Evolutionary conservation across 2,113 vertebrate genomes (phyloP), one percentile per base, ranked within the genome.

Genomic region (Struthio camelus): DNA sequence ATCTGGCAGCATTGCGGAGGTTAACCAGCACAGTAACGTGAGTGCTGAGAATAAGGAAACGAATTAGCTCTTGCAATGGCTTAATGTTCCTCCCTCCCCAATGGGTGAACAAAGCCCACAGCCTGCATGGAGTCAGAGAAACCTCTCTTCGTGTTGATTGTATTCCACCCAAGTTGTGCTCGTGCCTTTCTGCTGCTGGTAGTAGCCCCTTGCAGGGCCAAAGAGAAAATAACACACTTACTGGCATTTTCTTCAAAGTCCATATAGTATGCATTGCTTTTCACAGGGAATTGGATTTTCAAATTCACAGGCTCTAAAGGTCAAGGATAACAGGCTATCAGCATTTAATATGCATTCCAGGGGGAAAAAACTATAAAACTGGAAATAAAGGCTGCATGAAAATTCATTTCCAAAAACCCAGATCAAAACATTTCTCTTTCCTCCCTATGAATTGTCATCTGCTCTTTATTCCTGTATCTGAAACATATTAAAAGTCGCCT

Each of bases 271-370:
- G 89, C 91, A 78, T 94, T 87, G 61, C 78, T 96, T 93, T 97
- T 97, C 96, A 93, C 42, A 16, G 80, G 89, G 95, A 97, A 98
- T 92, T 97, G 94, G 95, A 97, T 97, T 98, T 97, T 97, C 96
- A 94, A 85, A 96, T 91, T 95, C 93, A 84, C 71, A 80, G 46
- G 78, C 77, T 94, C 85, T 87, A 97, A 97, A 97, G 95, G 95
- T 95, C 89, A 85, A 88, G 95, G 96, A 97, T 97, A 98, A 98
- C 93, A 96, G 94, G 95, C 97, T 98, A 97, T 97, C 72, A 93
- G 78, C 64, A 5, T 92, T 97, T 96, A 96, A 97, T 97, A 85
- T 80, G 95, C 91, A 96, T 95, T 97, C 94, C 65, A 91, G 70
- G 91, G 89, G 86, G 89, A 90, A 89, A 44, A 86, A 73, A 40